These are phyloP conservation scores for Heterochromis multidens DNA, from an alignment of 2,113 vertebrate species.

Conservation along the genomic window DNA sequence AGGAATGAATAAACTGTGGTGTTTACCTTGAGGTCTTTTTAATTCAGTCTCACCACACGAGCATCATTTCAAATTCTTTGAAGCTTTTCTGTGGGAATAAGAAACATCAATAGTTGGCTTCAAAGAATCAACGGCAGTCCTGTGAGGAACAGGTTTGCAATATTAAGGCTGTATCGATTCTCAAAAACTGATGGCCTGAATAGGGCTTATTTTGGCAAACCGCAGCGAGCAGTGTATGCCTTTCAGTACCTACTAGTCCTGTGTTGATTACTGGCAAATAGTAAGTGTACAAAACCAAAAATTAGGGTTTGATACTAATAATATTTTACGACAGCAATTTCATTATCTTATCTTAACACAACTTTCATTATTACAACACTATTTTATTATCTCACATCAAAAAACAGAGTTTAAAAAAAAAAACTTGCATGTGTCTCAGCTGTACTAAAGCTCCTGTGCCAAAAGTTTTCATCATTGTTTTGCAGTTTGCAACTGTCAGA, in stretches of 20 bases:
- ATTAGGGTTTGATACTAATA: neutral
- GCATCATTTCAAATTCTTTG: neutral
- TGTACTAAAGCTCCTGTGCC: no score
- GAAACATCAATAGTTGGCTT: slow-evolving; percentile 26
- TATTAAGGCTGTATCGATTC: slow-evolving; percentile 15
- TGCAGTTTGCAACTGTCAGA: no score
- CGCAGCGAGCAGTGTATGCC: neutral
- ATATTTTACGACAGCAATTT: neutral
- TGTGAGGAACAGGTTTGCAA: slow-evolving; percentile 5
- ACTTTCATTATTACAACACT: neutral
- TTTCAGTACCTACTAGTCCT: neutral
- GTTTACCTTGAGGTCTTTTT: neutral
- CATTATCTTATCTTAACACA: neutral
- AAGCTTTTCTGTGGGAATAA: neutral
- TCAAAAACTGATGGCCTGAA: neutral
- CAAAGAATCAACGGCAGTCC: neutral
- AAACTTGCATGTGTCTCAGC: no score
- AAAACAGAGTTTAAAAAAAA: neutral
- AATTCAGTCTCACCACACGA: neutral
- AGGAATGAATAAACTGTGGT: neutral
- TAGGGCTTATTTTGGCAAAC: neutral
- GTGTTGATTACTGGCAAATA: neutral
- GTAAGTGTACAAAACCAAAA: neutral
- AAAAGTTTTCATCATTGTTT: neutral
- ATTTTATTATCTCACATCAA: neutral